Evolutionary conservation across 1,140 invertebrate genomes (phyloP).

Genomic region (Camponotus vicinus): DNA sequence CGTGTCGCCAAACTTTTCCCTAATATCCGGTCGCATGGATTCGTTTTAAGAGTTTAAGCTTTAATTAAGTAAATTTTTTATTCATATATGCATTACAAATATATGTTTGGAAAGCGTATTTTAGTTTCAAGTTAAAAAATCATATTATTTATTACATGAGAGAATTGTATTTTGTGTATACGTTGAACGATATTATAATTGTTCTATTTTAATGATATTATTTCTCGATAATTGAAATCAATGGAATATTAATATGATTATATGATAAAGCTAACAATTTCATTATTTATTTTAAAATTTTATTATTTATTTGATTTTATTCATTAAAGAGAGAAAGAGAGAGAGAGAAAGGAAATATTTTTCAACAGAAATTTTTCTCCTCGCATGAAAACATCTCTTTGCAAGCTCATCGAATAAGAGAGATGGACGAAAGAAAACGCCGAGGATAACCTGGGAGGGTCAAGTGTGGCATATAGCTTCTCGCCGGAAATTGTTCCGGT

Average conservation of each 20-base stretch:
- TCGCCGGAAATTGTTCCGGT: slow-evolving; percentile 58
- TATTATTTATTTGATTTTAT: background rate
- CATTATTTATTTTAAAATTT: background rate
- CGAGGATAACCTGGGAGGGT: slow-evolving; percentile 27
- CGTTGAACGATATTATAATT: background rate
- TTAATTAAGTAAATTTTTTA: slow-evolving; percentile 6
- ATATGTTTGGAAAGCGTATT: background rate
- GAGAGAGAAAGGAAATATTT: background rate
- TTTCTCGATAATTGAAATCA: background rate
- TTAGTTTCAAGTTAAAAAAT: background rate
- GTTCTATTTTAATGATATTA: background rate
- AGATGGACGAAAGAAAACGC: background rate
- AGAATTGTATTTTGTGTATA: background rate
- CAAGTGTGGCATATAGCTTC: slow-evolving; percentile 45
- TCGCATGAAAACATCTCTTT: slow-evolving; percentile 5
- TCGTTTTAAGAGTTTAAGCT: background rate
- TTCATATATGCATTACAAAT: background rate
- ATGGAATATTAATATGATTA: background rate
- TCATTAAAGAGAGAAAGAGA: background rate
- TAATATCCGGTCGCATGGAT: background rate
- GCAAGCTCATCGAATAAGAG: slow-evolving; percentile 19
- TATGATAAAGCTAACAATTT: background rate
- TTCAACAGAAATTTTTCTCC: background rate
- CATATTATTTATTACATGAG: background rate
- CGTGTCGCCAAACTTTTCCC: background rate